Base-by-base conservation (phyloP, 2,113 vertebrate species). In the Nymphicus hollandicus region DNA sequence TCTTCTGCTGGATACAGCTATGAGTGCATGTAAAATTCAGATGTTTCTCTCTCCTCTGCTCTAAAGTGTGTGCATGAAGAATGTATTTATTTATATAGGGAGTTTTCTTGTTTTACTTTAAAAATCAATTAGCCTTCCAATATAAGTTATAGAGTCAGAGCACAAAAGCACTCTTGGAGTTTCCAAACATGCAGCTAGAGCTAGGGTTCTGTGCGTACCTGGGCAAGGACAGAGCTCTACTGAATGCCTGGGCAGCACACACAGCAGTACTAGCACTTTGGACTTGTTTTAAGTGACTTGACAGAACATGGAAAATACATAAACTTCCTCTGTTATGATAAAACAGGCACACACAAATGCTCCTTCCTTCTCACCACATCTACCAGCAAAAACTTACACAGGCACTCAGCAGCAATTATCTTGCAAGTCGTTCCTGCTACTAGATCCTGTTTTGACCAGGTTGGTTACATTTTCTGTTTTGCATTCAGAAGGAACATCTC, bases 201-300 rank as follows among this genome's bases (percentile, higher is more conserved):
- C 20, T 39, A 35, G 10, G 10, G 24, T 29, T 78, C 22, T 6
- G 2, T 4, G 46, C 22, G 31, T 4, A 71, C 13, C 19, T 19
- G 43, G n/a, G n/a, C 43, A 56, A 23, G 14, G 44, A 31, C 35
- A 43, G 49, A 56, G 68, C 27, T 56, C 28, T 35, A 25, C 27
- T 13, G 37, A 39, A 29, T 44, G 63, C 6, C 23, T 52, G 31
- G 41, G 44, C 35, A 88, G 52, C 56, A 72, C 35, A 27, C 6
- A 28, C 0, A 0, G 22, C 76, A 87, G 22, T 46, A 33, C 23
- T 5, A 68, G 23, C n/a, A 66, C n/a, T 80, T 27, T 13, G 28
- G 28, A 31, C 13, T 81, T 71, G 20, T 47, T 85, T 69, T 63
- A 71, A 29, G 18, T 31, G 39, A 66, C 50, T 49, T 52, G 55